A percentile compares a stretch with the other conserved stretches of the same genome.
Evolutionary conservation across 53 echinoderm and acorn worm species (phyloP).

Genomic region (Crossaster papposus): DNA sequence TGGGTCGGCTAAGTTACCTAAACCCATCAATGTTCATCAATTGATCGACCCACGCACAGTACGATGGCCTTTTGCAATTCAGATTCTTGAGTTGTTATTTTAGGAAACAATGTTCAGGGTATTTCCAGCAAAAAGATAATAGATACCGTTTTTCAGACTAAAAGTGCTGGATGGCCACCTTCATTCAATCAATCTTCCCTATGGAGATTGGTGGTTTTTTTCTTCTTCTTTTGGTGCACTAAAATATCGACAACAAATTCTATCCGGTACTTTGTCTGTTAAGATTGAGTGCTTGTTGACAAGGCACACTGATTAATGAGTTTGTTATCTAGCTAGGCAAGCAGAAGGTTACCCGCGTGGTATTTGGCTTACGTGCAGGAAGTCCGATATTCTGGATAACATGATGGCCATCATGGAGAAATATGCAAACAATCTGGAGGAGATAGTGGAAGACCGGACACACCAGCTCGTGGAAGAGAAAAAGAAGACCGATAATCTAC

Average conservation of each 20-base stretch:
- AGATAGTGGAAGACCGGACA: conserved; percentile 95
- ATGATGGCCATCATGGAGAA: conserved; percentile 99
- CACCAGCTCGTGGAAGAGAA: conserved; percentile 96
- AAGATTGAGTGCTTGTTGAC: neutral
- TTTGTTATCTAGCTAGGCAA: neutral
- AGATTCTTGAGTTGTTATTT: too few relatives aligned
- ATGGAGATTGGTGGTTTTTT: neutral
- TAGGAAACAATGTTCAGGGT: too few relatives aligned
- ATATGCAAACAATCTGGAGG: conserved; percentile 97
- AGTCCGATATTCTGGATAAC: conserved; percentile 89
- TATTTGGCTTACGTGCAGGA: conserved; percentile 67
- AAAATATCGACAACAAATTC: neutral
- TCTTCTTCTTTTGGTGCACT: neutral
- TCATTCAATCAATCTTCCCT: neutral
- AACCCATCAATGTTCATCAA: too few relatives aligned
- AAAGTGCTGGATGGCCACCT: too few relatives aligned
- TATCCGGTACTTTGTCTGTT: neutral
- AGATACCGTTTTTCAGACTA: too few relatives aligned
- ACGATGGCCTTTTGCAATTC: too few relatives aligned
- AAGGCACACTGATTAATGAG: neutral
- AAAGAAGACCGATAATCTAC: conserved; percentile 95
- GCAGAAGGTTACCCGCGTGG: neutral
- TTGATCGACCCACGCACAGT: too few relatives aligned
- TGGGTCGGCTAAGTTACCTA: too few relatives aligned
- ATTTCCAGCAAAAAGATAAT: too few relatives aligned